A percentile compares a stretch with the other conserved stretches of the same genome.
phyloP scores from a whole-genome alignment of 2,888 invertebrate genomes.

The Agrilus mali region DNA sequence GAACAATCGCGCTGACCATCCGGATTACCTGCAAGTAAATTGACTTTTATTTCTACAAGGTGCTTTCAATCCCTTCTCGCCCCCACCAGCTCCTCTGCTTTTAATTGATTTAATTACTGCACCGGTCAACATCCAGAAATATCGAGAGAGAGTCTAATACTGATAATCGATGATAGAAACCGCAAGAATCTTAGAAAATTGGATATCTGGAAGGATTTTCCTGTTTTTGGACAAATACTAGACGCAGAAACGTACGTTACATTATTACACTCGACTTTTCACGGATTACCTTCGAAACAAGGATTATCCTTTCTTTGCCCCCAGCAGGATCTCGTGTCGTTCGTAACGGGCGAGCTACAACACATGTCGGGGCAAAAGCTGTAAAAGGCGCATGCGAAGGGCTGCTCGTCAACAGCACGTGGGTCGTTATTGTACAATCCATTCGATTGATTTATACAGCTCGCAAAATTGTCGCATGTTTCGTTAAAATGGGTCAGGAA shows the following conservation, averaged over 20 bases:
- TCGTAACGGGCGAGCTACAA: slow-evolving; percentile 40
- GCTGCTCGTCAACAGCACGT: slow-evolving; percentile 40
- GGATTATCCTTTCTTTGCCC: slow-evolving; percentile 35
- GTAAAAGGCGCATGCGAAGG: slow-evolving; percentile 47
- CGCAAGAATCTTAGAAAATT: too few relatives aligned
- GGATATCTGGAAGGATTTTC: too few relatives aligned
- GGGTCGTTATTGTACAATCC: slow-evolving; percentile 39
- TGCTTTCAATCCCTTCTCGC: slow-evolving; percentile 10
- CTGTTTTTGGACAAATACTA: too few relatives aligned
- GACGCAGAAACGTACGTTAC: slow-evolving; percentile 8
- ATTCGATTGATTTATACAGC: slow-evolving; percentile 37
- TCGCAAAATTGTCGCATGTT: slow-evolving; percentile 48
- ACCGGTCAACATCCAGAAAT: too few relatives aligned
- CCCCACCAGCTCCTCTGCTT: too few relatives aligned
- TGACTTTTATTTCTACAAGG: too few relatives aligned
- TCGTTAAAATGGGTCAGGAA: slow-evolving; percentile 41
- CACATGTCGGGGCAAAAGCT: slow-evolving; percentile 58
- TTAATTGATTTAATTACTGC: too few relatives aligned
- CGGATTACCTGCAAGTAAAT: slow-evolving; percentile 20
- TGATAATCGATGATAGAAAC: too few relatives aligned
- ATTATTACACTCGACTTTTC: slow-evolving; percentile 24
- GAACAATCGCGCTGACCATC: slow-evolving; percentile 25
- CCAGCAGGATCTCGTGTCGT: slow-evolving; percentile 33
- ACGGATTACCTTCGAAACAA: slow-evolving; percentile 31
- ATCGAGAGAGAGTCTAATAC: too few relatives aligned